Evolutionary conservation across 2,113 vertebrate genomes (phyloP).

Genomic region (Cyprinodon variegatus): DNA sequence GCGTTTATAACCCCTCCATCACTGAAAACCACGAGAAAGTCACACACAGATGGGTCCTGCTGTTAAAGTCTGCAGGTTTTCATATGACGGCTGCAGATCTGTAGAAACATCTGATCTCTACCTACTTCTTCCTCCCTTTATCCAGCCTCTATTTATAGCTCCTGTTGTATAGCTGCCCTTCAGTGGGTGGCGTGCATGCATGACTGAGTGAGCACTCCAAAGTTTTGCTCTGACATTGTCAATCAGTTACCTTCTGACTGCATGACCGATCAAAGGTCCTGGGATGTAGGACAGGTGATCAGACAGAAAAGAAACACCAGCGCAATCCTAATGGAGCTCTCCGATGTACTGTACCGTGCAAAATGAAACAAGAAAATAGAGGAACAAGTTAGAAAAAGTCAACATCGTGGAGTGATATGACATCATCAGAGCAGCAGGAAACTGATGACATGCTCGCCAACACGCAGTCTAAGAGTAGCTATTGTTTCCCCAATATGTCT

Average conservation of each 20-base stretch:
- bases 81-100: neutral
- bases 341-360: neutral
- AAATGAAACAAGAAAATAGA: neutral
- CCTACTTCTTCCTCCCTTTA: conserved; percentile 4
- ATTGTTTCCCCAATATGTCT: no score
- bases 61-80: neutral
- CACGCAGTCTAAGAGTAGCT: no score
- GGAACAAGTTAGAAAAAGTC: neutral
- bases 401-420: neutral
- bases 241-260: conserved; percentile 68
- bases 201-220: conserved; percentile 16
- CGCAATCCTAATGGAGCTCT: neutral
- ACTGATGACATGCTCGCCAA: neutral
- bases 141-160: conserved; percentile 47
- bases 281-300: neutral
- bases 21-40: neutral
- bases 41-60: neutral
- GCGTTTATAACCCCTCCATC: conserved; percentile 21
- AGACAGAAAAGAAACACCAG: neutral
- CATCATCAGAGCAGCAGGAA: neutral
- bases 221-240: conserved; percentile 44
- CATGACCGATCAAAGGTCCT: conserved; percentile 68
- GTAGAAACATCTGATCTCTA: conserved; percentile 12
- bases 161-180: conserved; percentile 37
- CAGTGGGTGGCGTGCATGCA: conserved; percentile 34